A percentile compares a stretch with the other conserved stretches of the same genome.
Evolutionary conservation across 2,888 invertebrate species (phyloP).

Genomic region (Eupithecia exiguata): DNA sequence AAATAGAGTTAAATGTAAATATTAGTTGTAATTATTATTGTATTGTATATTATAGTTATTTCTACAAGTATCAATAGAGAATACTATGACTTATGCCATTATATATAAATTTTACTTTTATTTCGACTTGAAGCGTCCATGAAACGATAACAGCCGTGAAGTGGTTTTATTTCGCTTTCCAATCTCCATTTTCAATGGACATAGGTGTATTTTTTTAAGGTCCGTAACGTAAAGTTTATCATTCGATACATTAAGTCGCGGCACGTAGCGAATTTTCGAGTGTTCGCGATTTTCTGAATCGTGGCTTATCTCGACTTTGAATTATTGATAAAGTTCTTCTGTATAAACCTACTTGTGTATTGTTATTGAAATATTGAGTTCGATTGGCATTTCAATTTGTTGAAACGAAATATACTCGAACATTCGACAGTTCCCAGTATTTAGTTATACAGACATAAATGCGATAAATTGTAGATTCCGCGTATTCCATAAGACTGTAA

Average conservation of each 20-base stretch:
- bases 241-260: slow-evolving; percentile 53
- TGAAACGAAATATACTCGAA: background rate
- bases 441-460: slow-evolving; percentile 9
- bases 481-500: background rate
- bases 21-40: too few species aligned
- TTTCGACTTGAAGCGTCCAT: background rate
- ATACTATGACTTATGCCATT: too few species aligned
- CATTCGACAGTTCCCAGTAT: slow-evolving; percentile 7
- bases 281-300: slow-evolving; percentile 51
- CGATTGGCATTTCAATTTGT: slow-evolving; percentile 12
- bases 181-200: slow-evolving; percentile 15
- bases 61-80: too few species aligned
- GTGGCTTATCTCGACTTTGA: slow-evolving; percentile 55
- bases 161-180: slow-evolving; percentile 2
- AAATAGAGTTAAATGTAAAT: too few species aligned
- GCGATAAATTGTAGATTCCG: background rate
- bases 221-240: slow-evolving; percentile 44
- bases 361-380: slow-evolving; percentile 13
- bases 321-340: slow-evolving; percentile 24
- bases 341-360: background rate
- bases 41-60: too few species aligned
- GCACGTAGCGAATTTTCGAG: slow-evolving; percentile 53
- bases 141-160: background rate
- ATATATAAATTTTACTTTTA: too few species aligned
- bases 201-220: slow-evolving; percentile 21